Conservation (phyloP, 1,140 invertebrate genomes). For the Habropoda laboriosa region DNA sequence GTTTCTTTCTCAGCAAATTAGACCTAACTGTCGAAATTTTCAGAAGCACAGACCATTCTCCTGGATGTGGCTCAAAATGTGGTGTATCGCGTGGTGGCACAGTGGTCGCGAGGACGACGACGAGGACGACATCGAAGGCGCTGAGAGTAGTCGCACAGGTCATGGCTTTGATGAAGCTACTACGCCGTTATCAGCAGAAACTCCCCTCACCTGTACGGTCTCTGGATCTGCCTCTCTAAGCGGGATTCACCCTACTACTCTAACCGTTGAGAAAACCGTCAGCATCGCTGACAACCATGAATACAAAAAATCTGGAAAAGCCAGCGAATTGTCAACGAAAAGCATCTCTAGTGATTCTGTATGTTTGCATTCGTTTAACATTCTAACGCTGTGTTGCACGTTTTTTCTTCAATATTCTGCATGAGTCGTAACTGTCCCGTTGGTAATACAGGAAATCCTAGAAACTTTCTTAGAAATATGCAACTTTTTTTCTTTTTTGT, state of each 20-base stretch:
- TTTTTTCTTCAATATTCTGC: not conserved
- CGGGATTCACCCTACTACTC: constrained; percentile 87
- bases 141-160: constrained; percentile 86
- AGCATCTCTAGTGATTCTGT: constrained; percentile 82
- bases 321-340: constrained; percentile 74
- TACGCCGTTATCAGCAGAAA: constrained; percentile 93
- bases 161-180: constrained; percentile 86
- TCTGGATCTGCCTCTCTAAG: constrained; percentile 92
- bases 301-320: constrained; percentile 69
- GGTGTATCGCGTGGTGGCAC: constrained; percentile 94
- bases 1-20: too few species aligned
- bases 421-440: not conserved
- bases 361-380: constrained; percentile 44
- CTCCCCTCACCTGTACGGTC: constrained; percentile 90
- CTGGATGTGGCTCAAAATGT: constrained; percentile 86
- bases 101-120: constrained; percentile 90
- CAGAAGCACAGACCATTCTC: constrained; percentile 81
- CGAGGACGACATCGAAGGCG: constrained; percentile 86
- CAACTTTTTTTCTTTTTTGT: too few species aligned
- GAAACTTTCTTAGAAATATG: too few species aligned
- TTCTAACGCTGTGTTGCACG: constrained; percentile 3
- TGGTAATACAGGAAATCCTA: too few species aligned
- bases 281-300: constrained; percentile 57
- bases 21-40: not conserved
- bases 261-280: constrained; percentile 73